Conservation (phyloP, 2,113 vertebrate species). For the Prunella fulvescens region DNA sequence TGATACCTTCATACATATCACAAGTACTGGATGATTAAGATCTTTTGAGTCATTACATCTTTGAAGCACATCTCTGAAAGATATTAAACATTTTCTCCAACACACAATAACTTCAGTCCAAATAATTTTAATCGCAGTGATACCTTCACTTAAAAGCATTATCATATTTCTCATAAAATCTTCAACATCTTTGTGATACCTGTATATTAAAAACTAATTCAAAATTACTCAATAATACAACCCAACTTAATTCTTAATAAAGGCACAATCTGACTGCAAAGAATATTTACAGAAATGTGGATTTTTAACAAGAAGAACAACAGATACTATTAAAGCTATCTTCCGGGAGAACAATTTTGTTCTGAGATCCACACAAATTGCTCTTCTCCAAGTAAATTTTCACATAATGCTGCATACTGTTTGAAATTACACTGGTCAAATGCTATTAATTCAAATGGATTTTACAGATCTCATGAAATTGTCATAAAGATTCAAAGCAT, state of each 20-base stretch:
- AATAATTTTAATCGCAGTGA: constrained; percentile 10
- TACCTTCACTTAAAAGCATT: background rate
- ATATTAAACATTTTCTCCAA: background rate
- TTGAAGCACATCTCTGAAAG: background rate
- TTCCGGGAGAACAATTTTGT: background rate
- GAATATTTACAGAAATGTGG: background rate
- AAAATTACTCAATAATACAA: background rate
- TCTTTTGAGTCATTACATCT: background rate
- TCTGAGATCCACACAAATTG: background rate
- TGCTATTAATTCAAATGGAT: background rate
- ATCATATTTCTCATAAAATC: background rate
- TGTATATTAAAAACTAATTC: background rate
- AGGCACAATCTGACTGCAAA: background rate
- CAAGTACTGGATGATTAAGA: background rate
- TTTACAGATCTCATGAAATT: background rate
- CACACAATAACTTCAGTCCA: background rate
- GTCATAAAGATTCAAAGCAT: background rate
- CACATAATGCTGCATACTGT: background rate
- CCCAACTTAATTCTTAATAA: background rate
- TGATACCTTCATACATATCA: background rate
- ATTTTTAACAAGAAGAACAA: background rate
- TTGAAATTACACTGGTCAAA: background rate
- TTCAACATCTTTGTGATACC: background rate
- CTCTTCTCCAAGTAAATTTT: background rate
- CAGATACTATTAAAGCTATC: background rate